A percentile compares a stretch with the other conserved stretches of the same genome.
These are phyloP conservation scores for Callospermophilus lateralis DNA, from an alignment of 2,113 vertebrate genomes.

Conservation along the genomic window DNA sequence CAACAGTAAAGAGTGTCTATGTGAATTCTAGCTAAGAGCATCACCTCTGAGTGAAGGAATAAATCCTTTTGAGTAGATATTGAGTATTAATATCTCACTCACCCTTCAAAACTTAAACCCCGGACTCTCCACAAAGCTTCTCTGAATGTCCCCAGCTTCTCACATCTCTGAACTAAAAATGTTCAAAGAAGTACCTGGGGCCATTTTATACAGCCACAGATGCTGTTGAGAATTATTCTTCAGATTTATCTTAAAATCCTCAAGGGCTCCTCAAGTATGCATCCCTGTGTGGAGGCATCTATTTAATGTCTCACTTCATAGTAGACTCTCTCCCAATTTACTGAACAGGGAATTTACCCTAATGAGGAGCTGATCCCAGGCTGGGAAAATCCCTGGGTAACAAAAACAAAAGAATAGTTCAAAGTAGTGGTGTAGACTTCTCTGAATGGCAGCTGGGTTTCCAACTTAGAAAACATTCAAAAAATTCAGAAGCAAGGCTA, in stretches of 20 bases:
- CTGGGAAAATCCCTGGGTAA: background rate
- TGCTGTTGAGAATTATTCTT: background rate
- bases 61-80: background rate
- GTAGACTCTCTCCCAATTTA: background rate
- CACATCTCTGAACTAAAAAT: background rate
- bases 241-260: background rate
- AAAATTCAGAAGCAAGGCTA: background rate
- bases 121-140: background rate
- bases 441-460: background rate
- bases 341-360: background rate
- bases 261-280: background rate
- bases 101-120: background rate
- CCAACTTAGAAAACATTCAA: background rate
- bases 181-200: background rate
- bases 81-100: background rate
- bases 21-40: background rate
- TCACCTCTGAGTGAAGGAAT: background rate
- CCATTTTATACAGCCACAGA: background rate
- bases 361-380: background rate
- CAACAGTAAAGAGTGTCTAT: background rate
- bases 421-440: background rate
- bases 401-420: background rate
- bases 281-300: background rate
- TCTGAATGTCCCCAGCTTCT: background rate
- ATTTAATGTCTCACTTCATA: background rate